Percentiles rank a stretch among this genome's conserved stretches.
phyloP scores from a whole-genome alignment of 2,113 vertebrate genomes.

The Rhynchomys soricoides region DNA sequence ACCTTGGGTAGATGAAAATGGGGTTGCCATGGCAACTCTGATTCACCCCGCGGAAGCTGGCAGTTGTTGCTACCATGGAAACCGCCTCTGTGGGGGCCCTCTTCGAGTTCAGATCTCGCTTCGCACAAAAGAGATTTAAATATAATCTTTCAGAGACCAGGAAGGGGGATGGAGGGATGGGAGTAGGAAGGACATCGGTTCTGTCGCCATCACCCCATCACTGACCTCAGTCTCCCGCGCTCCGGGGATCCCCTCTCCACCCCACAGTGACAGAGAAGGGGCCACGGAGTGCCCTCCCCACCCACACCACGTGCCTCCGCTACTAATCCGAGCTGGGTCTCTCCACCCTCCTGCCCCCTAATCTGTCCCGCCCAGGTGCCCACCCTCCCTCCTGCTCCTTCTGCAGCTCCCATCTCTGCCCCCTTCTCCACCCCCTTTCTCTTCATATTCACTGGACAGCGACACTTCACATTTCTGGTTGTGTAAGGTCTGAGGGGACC shows the following conservation, averaged over 20 bases:
- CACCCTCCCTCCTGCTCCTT: slow-evolving; percentile 41
- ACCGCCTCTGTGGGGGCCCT: slow-evolving; percentile 86
- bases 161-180: slow-evolving; percentile 46
- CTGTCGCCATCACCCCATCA: not conserved
- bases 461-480: not conserved
- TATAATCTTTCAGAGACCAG: slow-evolving; percentile 81
- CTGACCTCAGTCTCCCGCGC: not conserved
- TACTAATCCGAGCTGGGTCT: not conserved
- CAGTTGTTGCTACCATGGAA: slow-evolving; percentile 89
- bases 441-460: not conserved
- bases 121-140: slow-evolving; percentile 88
- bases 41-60: slow-evolving; percentile 90
- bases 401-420: slow-evolving; percentile 31
- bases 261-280: not conserved
- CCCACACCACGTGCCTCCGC: not conserved
- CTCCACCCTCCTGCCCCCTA: slow-evolving; percentile 38
- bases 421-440: not conserved
- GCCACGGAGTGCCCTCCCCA: not conserved
- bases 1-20: slow-evolving; percentile 87
- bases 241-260: not conserved
- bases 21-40: slow-evolving; percentile 87
- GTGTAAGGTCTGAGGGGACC: not conserved
- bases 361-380: slow-evolving; percentile 66
- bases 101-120: slow-evolving; percentile 83
- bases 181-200: not conserved